These are phyloP conservation scores for Molossus molossus DNA, from an alignment of 2,797 vertebrate genomes.

Conservation along the genomic window DNA sequence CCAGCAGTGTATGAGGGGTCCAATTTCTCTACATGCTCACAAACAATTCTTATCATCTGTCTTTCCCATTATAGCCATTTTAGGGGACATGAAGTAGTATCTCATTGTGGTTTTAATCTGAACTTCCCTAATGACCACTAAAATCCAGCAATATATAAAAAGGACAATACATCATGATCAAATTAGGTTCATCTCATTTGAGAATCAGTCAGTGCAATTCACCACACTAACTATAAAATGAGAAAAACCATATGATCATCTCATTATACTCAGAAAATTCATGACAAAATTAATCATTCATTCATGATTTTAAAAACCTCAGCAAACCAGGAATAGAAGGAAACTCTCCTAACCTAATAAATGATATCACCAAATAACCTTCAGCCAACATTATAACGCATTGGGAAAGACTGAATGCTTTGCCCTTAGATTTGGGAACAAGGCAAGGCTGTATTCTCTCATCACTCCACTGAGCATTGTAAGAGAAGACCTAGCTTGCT, in stretches of 20 bases:
- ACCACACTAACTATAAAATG: neutral
- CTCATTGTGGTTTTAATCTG: neutral
- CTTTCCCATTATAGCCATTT: neutral
- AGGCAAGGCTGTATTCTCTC: neutral
- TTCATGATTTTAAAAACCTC: neutral
- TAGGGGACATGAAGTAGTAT: neutral
- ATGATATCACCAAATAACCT: neutral
- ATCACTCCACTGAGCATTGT: neutral
- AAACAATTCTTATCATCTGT: neutral
- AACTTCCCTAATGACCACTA: neutral
- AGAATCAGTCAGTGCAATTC: neutral
- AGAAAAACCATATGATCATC: neutral
- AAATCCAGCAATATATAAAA: neutral
- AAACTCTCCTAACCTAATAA: slow-evolving; percentile 23
- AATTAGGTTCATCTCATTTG: neutral
- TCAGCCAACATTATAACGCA: neutral
- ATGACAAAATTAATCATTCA: slow-evolving; percentile 30
- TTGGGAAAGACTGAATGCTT: neutral
- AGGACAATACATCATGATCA: neutral
- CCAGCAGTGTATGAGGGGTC: neutral
- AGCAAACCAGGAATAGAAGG: neutral
- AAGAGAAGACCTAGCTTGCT: neutral
- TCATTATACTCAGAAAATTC: slow-evolving; percentile 19
- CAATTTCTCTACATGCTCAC: neutral
- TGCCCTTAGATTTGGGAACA: neutral